A percentile compares a stretch with the other conserved stretches of the same genome.
Conservation (phyloP, 2,888 invertebrate genomes). For the Drosophila neotestacea region DNA sequence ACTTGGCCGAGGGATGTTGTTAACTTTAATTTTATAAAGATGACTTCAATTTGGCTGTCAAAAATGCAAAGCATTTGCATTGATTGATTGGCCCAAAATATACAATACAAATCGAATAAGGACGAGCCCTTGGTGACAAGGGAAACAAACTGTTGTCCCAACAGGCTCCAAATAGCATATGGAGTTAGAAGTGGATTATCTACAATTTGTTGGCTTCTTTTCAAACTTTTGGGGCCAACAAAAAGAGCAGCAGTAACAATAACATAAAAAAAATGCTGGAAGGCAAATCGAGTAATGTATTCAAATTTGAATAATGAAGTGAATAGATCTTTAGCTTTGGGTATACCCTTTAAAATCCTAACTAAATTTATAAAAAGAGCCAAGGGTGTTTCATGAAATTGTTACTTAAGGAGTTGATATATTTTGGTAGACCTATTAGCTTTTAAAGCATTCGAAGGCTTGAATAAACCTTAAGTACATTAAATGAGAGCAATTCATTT, state of each 20-base stretch:
- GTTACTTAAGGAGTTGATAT: background rate
- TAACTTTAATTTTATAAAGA: slow-evolving; percentile 37
- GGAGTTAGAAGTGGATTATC: slow-evolving; percentile 28
- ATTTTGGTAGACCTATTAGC: background rate
- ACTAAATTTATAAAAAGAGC: background rate
- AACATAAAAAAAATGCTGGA: slow-evolving; percentile 7
- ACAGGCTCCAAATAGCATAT: background rate
- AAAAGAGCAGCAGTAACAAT: slow-evolving; percentile 7
- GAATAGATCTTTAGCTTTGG: background rate
- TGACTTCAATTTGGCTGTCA: slow-evolving; percentile 38
- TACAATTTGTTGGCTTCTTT: slow-evolving; percentile 36
- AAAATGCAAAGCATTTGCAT: slow-evolving; percentile 45
- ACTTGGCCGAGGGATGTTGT: slow-evolving; percentile 4
- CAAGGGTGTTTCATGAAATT: background rate
- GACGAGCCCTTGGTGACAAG: slow-evolving; percentile 25
- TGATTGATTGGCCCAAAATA: slow-evolving; percentile 62
- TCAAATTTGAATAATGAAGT: slow-evolving; percentile 14
- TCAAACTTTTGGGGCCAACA: slow-evolving; percentile 6
- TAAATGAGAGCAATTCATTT: slow-evolving; percentile 10
- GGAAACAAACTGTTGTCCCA: slow-evolving; percentile 26
- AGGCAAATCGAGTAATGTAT: slow-evolving; percentile 11
- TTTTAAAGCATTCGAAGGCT: background rate
- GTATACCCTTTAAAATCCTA: slow-evolving; percentile 3
- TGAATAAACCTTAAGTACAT: background rate
- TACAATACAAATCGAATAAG: slow-evolving; percentile 47